Conservation (phyloP, 2,797 vertebrate species). For the Petrocephalus schoutedeni region DNA sequence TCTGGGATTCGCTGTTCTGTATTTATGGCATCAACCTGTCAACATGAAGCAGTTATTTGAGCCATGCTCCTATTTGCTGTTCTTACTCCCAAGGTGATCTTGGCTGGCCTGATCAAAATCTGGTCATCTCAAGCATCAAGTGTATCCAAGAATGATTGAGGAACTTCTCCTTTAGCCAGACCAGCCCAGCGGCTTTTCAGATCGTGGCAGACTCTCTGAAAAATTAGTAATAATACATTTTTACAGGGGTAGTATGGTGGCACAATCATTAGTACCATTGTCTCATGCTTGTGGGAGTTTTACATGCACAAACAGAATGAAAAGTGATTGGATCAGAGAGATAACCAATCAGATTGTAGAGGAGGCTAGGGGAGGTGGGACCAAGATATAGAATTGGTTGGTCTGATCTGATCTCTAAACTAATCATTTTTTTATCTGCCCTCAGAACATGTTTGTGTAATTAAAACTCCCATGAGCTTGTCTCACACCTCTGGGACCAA, state of each 20-base stretch:
- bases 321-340: no score
- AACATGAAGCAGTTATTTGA: neutral
- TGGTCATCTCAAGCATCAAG: neutral
- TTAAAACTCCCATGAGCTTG: neutral
- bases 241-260: neutral
- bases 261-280: neutral
- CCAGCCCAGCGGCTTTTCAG: neutral
- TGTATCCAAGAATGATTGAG: neutral
- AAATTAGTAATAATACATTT: neutral
- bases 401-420: no score
- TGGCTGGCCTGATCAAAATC: neutral
- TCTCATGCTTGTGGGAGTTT: no score
- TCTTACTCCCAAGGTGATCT: neutral
- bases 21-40: neutral
- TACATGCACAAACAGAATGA: no score
- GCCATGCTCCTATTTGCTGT: neutral
- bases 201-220: neutral
- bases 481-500: neutral
- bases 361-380: no score
- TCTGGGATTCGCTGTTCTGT: neutral
- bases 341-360: no score
- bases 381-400: no score
- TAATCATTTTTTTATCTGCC: no score
- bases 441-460: no score
- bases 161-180: neutral